phyloP scores from a whole-genome alignment of 2,888 invertebrate species.

The Amblyteles armatorius region DNA sequence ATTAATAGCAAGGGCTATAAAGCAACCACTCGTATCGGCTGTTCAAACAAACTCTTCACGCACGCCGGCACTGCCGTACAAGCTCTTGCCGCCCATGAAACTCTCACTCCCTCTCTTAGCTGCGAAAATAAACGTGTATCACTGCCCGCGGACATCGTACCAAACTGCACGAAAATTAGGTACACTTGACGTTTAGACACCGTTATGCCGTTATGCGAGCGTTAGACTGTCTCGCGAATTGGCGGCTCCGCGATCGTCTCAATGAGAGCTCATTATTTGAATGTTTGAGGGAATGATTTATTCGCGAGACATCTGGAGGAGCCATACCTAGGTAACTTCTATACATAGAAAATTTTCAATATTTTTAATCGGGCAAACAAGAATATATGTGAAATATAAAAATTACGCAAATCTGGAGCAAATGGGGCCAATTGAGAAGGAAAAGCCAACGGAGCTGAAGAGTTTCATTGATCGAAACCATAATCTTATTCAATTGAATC shows the following conservation, averaged over 20 bases:
- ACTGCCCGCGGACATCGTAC: slow-evolving; percentile 12
- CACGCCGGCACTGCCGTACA: slow-evolving; percentile 66
- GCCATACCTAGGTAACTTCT: background rate
- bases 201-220: slow-evolving; percentile 1
- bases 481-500: no score
- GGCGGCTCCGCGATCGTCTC: background rate
- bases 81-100: slow-evolving; percentile 66
- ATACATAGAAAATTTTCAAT: background rate
- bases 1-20: slow-evolving; percentile 77
- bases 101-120: slow-evolving; percentile 39
- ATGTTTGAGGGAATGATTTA: background rate
- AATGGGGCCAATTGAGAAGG: no score
- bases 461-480: no score
- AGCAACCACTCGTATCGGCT: slow-evolving; percentile 73
- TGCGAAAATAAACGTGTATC: slow-evolving; percentile 53
- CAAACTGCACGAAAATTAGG: slow-evolving; percentile 39
- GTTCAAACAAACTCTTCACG: slow-evolving; percentile 74
- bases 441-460: no score
- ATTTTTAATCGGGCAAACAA: background rate
- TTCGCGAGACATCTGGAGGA: background rate
- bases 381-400: background rate
- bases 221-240: background rate
- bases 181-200: slow-evolving; percentile 24
- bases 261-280: background rate
- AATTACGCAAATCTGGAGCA: no score